phyloP scores from a whole-genome alignment of 2,797 vertebrate species.

The Neosilurus hyrtlii region DNA sequence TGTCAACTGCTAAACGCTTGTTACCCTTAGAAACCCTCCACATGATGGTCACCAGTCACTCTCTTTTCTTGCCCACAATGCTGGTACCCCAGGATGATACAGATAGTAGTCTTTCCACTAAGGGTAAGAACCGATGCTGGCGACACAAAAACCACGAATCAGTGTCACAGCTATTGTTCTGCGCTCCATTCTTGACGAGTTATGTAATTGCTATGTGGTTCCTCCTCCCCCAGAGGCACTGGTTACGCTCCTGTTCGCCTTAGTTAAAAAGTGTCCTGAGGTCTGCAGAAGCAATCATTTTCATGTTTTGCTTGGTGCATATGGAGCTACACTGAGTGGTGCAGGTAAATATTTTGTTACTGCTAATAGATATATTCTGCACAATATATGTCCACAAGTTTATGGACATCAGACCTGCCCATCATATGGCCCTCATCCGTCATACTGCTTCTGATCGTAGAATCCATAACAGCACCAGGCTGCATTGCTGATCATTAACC shows the following conservation, averaged over 20 bases:
- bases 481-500: too few relatives aligned
- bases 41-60: conserved; percentile 91
- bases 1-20: conserved; percentile 64
- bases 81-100: conserved; percentile 72
- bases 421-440: background rate
- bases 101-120: conserved; percentile 52
- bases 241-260: conserved; percentile 77
- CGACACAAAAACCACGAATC: background rate
- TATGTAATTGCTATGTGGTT: background rate
- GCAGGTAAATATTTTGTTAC: conserved; percentile 72
- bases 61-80: conserved; percentile 86
- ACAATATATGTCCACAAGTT: background rate
- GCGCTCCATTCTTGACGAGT: background rate
- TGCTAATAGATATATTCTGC: background rate
- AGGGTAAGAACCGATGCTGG: conserved; percentile 70
- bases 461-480: too few relatives aligned
- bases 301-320: conserved; percentile 86
- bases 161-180: background rate
- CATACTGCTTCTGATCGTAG: too few relatives aligned
- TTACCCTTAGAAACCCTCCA: conserved; percentile 77
- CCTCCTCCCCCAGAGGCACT: conserved; percentile 73
- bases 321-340: conserved; percentile 81
- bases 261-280: conserved; percentile 79
- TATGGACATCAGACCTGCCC: background rate
- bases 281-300: conserved; percentile 85